These are phyloP conservation scores for Corapipo altera DNA, from an alignment of 2,113 vertebrate species.

Conservation along the genomic window DNA sequence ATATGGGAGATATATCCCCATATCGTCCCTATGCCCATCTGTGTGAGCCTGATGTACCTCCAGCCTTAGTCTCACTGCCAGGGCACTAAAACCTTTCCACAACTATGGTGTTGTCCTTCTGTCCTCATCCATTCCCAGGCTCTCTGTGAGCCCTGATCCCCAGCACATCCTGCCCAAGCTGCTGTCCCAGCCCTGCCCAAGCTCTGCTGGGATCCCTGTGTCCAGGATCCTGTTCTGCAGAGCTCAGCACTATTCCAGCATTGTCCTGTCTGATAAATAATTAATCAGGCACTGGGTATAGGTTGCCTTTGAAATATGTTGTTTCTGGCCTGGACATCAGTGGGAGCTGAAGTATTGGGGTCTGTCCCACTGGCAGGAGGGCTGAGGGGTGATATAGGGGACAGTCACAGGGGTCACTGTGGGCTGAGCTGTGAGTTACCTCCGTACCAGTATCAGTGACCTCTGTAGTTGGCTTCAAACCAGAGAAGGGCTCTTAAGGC, in stretches of 20 bases:
- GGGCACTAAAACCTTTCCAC: not conserved
- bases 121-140: not conserved
- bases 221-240: not conserved
- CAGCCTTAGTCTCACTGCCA: not conserved
- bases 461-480: not conserved
- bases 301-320: not conserved
- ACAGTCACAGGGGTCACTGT: not conserved
- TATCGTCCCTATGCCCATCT: not conserved
- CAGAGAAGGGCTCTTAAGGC: not conserved
- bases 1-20: accelerated
- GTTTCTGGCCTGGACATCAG: not conserved
- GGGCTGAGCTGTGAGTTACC: not conserved
- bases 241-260: not conserved
- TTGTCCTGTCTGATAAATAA: not conserved
- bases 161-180: too few species aligned
- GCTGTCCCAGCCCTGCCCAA: not conserved
- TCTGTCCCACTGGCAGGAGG: not conserved
- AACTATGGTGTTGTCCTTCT: not conserved
- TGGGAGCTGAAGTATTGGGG: not conserved
- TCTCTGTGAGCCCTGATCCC: not conserved
- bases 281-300: not conserved
- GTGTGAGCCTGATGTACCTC: not conserved
- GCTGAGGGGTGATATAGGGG: not conserved
- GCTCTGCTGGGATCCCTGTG: not conserved
- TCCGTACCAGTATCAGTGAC: not conserved